Evolutionary conservation across 1,140 invertebrate species (phyloP), one percentile per base, ranked within the genome.

Genomic region (Zaprionus ornatus): DNA sequence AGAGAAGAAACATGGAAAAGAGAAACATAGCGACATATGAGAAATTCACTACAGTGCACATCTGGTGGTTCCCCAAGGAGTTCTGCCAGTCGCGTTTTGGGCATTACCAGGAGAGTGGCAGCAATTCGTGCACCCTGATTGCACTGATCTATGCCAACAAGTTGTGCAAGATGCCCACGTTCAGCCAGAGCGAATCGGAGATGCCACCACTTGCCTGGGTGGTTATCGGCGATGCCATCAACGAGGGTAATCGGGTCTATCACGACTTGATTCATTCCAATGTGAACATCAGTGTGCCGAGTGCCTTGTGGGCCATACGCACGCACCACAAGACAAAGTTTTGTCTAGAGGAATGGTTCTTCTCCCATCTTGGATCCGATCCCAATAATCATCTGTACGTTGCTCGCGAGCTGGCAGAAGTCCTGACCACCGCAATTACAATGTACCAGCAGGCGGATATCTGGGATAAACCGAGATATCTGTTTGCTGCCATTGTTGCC

Each of bases 61-160:
- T 84, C 19, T 84, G 82, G 82, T 84, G 79, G 82, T 77, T 79
- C 10, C 66, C 76, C n/a, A 10, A 27, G 6, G 45, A 69, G 2
- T 82, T 84, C 68, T 69, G 79, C 48, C 82, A 84, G 27, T 72
- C 76, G 10, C 63, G 65, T 4, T 77, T 50, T 48, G 82, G 79
- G 1, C 50, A 74, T 6, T 77, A 72, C 27, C 60, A 63, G 0
- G 27, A 66, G 13, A 74, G 74, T 10, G 79, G 82, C 13, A 69
- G 29, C 17, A 82, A 81, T 48, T 82, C 79, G 7, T 82, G 82
- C 13, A 82, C 82, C 0, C 52, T 84, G 13, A 84, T 82, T 17
- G 48, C 79, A 1, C 42, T 84, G 2, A 52, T 82, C 13, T n/a
- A 79, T 17, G 82, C 82, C 32, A 37, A 82, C 50, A 79, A 61